Percentiles rank a stretch among this genome's conserved stretches.
Evolutionary conservation across 92 coral and sea anemone genomes (phyloP).

Genomic region (Palythoa grandis): DNA sequence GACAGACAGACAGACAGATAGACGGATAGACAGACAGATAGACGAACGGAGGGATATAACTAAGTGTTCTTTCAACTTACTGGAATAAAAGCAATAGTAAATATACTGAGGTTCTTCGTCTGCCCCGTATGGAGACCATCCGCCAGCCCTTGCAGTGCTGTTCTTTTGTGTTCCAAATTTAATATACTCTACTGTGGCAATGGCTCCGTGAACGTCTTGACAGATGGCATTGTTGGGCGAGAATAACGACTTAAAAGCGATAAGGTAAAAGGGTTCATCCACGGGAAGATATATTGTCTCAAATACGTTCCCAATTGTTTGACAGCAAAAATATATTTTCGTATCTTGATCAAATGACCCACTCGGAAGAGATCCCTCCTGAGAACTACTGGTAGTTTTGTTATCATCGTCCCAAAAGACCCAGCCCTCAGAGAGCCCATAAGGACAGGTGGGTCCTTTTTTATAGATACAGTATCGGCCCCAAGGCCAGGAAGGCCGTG

Average conservation of each 20-base stretch:
- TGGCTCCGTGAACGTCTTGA: slow-evolving; percentile 34
- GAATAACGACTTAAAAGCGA: slow-evolving; percentile 32
- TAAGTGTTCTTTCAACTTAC: not conserved
- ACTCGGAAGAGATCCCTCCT: slow-evolving; percentile 46
- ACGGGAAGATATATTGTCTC: slow-evolving; percentile 52
- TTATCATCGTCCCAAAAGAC: slow-evolving; percentile 58
- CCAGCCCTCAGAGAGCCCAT: slow-evolving; percentile 52
- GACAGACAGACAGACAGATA: no score
- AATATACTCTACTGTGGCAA: slow-evolving; percentile 38
- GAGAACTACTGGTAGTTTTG: slow-evolving; percentile 33
- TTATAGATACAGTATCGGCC: slow-evolving; percentile 61
- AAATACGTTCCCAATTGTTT: slow-evolving; percentile 43
- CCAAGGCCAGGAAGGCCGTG: slow-evolving; percentile 51
- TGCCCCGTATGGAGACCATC: slow-evolving; percentile 20
- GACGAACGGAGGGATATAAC: no score
- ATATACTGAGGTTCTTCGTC: slow-evolving; percentile 20
- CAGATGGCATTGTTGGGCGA: slow-evolving; percentile 16
- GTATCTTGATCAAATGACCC: slow-evolving; percentile 56
- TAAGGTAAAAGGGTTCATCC: slow-evolving; percentile 54
- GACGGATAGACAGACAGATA: not conserved
- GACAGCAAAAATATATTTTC: slow-evolving; percentile 57
- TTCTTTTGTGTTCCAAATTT: slow-evolving; percentile 15
- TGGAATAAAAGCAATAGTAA: slow-evolving; percentile 36
- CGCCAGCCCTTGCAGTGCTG: slow-evolving; percentile 1
- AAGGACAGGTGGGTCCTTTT: slow-evolving; percentile 53